These are phyloP conservation scores for Agrilus planipennis DNA, from an alignment of 1,140 invertebrate species.

Conservation along the genomic window DNA sequence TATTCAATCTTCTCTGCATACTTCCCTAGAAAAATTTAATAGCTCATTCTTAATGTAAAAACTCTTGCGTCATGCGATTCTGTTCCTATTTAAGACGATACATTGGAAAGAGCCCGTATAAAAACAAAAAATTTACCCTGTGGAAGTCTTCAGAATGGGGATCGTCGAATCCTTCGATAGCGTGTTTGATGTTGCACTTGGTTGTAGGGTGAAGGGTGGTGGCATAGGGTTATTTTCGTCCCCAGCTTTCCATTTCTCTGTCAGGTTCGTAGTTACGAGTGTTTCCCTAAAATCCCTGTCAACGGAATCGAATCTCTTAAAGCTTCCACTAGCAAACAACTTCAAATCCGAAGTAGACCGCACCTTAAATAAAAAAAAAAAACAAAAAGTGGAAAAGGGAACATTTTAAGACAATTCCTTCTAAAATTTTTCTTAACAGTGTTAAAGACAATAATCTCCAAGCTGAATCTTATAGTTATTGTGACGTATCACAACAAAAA, in stretches of 20 bases:
- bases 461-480: neutral
- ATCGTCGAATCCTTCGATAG: slow-evolving; percentile 9
- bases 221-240: slow-evolving; percentile 21
- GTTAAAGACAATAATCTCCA: too few relatives aligned
- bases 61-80: too few relatives aligned
- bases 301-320: slow-evolving; percentile 55
- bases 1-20: too few relatives aligned
- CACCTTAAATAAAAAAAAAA: slow-evolving; percentile 36
- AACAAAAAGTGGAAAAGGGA: neutral
- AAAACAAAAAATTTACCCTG: too few relatives aligned
- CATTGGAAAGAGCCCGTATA: too few relatives aligned
- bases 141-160: too few relatives aligned
- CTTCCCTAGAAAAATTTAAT: too few relatives aligned
- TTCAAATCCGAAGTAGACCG: slow-evolving; percentile 54
- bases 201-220: slow-evolving; percentile 34
- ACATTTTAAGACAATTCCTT: slow-evolving; percentile 4
- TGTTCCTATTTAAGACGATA: too few relatives aligned
- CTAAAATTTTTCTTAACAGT: too few relatives aligned
- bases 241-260: neutral
- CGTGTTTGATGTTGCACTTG: slow-evolving; percentile 31
- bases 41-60: too few relatives aligned
- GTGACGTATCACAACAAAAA: too few relatives aligned
- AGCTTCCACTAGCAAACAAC: slow-evolving; percentile 48
- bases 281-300: slow-evolving; percentile 40
- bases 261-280: slow-evolving; percentile 27